A percentile compares a stretch with the other conserved stretches of the same genome.
Conservation (phyloP, 2,113 vertebrate genomes). For the Diadophis punctatus region DNA sequence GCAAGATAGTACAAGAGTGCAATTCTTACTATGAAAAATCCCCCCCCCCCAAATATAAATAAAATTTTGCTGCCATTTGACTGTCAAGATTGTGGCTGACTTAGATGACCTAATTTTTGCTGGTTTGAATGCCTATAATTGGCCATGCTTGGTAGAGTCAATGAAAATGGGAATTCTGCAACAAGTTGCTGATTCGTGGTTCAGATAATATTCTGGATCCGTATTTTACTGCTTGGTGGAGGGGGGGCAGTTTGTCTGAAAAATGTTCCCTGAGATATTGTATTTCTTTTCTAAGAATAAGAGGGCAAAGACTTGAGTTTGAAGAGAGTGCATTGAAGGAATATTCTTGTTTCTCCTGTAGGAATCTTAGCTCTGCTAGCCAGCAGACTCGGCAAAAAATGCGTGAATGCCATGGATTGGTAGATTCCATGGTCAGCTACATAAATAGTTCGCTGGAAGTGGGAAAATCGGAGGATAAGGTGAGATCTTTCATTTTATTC, state of each 20-base stretch:
- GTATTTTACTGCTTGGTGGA: not conserved
- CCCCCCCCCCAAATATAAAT: not conserved
- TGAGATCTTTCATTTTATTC: slow-evolving; percentile 31
- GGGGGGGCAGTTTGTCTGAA: not conserved
- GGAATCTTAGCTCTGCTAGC: slow-evolving; percentile 93
- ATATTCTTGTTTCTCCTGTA: slow-evolving; percentile 34
- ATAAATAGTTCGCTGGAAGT: slow-evolving; percentile 81
- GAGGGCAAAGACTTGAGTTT: not conserved
- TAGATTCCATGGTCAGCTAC: slow-evolving; percentile 89
- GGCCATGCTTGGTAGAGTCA: not conserved
- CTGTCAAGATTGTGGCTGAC: not conserved
- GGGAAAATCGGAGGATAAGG: slow-evolving; percentile 86
- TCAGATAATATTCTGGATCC: not conserved
- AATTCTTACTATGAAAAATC: not conserved
- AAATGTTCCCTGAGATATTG: not conserved
- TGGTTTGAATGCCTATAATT: not conserved
- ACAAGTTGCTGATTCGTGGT: not conserved
- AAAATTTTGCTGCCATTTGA: not conserved
- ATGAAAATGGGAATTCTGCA: not conserved
- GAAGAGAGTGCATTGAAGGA: not conserved
- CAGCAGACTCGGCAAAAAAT: slow-evolving; percentile 91
- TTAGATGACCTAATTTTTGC: not conserved
- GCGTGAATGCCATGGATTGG: slow-evolving; percentile 84
- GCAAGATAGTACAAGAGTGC: not conserved
- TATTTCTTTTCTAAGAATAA: not conserved